phyloP scores from a whole-genome alignment of 2,888 invertebrate species.

The Gryllus longicercus region DNA sequence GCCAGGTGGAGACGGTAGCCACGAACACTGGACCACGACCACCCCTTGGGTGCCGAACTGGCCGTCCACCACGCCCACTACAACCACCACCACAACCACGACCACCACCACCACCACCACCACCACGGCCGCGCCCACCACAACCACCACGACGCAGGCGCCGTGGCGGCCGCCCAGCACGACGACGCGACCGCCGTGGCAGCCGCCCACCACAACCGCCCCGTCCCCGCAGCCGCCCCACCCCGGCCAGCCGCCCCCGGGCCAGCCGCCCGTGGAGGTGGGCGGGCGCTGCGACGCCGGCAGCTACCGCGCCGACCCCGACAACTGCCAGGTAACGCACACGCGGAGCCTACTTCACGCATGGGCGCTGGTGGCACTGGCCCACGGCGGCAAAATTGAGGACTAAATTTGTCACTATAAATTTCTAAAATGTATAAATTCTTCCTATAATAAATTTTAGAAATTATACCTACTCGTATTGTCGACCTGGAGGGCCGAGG shows the following conservation, averaged over 20 bases:
- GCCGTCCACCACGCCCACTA: constrained; percentile 37
- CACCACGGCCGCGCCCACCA: constrained; percentile 41
- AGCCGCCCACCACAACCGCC: constrained; percentile 35
- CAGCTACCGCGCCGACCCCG: constrained; percentile 57
- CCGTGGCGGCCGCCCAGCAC: constrained; percentile 34
- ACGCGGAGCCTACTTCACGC: too few species aligned
- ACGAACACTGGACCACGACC: constrained; percentile 34
- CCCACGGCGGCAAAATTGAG: too few species aligned
- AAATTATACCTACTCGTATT: too few species aligned
- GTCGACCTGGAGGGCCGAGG: too few species aligned
- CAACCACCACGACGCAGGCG: constrained; percentile 37
- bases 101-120: constrained; percentile 37
- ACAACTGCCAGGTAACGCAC: constrained; percentile 58
- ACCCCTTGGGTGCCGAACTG: constrained; percentile 33
- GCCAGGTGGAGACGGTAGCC: constrained; percentile 42
- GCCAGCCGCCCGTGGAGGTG: constrained; percentile 45
- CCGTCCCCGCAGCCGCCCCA: constrained; percentile 32
- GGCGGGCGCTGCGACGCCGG: constrained; percentile 52
- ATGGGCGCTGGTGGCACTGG: too few species aligned
- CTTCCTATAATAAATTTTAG: too few species aligned
- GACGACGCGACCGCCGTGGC: constrained; percentile 46
- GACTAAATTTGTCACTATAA: too few species aligned
- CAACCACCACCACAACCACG: constrained; percentile 39
- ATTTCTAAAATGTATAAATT: too few species aligned
- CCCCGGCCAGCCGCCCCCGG: constrained; percentile 41